phyloP scores from a whole-genome alignment of 1,140 invertebrate species.

The Dysdera silvatica region DNA sequence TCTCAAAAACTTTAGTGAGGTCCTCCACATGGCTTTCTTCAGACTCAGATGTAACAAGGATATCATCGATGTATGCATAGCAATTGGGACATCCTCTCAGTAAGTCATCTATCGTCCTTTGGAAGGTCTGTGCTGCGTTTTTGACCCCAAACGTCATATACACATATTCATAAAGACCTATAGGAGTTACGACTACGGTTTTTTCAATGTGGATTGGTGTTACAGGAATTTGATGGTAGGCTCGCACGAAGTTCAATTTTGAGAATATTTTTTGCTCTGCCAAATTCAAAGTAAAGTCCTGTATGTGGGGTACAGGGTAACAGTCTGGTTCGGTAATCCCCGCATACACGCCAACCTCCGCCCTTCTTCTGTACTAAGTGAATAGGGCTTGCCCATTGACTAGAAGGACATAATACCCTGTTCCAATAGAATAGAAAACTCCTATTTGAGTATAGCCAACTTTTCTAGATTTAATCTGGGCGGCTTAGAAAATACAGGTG shows the following conservation, averaged over 20 bases:
- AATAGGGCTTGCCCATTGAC: too few relatives aligned
- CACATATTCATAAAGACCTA: conserved; percentile 41
- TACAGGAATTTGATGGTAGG: conserved; percentile 33
- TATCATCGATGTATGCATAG: background rate
- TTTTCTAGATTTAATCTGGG: too few relatives aligned
- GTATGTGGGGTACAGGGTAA: conserved; percentile 24
- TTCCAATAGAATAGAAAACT: too few relatives aligned
- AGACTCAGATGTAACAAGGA: background rate
- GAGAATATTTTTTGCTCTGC: conserved; percentile 18
- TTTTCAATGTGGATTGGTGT: conserved; percentile 8
- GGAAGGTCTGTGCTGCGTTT: background rate
- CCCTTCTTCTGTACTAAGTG: too few relatives aligned
- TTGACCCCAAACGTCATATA: conserved; percentile 22
- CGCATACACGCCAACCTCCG: too few relatives aligned
- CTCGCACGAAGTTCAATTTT: conserved; percentile 19
- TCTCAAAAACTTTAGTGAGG: background rate
- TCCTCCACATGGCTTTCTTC: background rate
- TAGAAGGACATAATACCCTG: too few relatives aligned
- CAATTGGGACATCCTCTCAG: background rate
- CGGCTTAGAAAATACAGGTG: too few relatives aligned
- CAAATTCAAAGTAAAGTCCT: conserved; percentile 24
- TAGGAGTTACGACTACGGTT: conserved; percentile 33
- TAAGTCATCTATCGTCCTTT: background rate
- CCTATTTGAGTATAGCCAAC: too few relatives aligned
- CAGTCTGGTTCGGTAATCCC: conserved; percentile 24